Evolutionary conservation across 2,113 vertebrate species (phyloP), one percentile per base, ranked within the genome.

Genomic region (Origma solitaria): DNA sequence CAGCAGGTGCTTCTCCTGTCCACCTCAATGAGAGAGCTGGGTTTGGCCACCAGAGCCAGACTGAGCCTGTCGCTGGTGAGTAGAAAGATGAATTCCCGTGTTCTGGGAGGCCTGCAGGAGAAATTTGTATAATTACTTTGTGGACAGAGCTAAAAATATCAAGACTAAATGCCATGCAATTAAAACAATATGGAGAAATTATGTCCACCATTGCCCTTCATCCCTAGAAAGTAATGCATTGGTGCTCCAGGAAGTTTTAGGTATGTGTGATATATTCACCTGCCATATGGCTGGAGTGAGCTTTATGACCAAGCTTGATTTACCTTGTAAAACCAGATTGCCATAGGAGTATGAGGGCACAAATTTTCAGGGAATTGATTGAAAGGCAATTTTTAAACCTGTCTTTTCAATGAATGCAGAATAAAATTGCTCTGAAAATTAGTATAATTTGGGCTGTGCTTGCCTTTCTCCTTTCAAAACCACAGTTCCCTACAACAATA

Each of bases 181-280:
- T 94, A 58, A 69, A 86, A 58, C 30, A 54, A 12, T 6, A 28
- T 12, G 15, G 45, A 61, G 23, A 37, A 62, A 22, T n/a, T 1
- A 18, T 10, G 5, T 28, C 38, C 54, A 13, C 20, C 4, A 3
- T 25, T 54, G 56, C 14, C 7, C 5, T 45, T 31, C 21, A 42
- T 72, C 45, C 28, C 0, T 1, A 44, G 61, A 28, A 66, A 68
- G 49, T n/a, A 40, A 4, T 13, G 25, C 5, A 0, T 5, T 38
- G 30, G 20, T 78, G 44, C 60, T 58, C 21, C 51, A 42, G 38
- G 56, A 35, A 49, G n/a, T 49, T 64, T 13, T 37, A 10, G 22
- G 15, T 22, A 0, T 24, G 14, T 57, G 8, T 20, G 3, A 56
- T 50, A 20, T 1, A 4, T 27, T 11, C 28, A 53, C 21, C 30